phyloP scores from a whole-genome alignment of 1,140 invertebrate species.

The Dreissena rostriformis region DNA sequence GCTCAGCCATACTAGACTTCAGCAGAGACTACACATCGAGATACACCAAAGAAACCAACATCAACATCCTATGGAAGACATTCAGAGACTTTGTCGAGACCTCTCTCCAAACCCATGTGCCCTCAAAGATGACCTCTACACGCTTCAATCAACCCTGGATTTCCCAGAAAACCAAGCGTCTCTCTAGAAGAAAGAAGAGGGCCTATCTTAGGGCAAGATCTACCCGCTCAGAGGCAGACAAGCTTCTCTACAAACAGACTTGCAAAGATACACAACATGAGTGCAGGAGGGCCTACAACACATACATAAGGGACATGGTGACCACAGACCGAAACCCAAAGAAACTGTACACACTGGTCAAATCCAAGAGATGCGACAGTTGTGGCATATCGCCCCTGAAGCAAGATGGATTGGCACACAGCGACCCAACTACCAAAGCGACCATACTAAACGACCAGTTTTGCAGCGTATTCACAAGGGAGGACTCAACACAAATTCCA shows the following conservation, averaged over 20 bases:
- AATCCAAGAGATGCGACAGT: no score
- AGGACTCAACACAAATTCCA: not conserved
- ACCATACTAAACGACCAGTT: constrained; percentile 34
- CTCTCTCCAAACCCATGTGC: constrained; percentile 2
- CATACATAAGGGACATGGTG: constrained; percentile 18
- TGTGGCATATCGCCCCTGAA: no score
- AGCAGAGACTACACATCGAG: not conserved
- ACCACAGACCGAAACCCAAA: constrained; percentile 27
- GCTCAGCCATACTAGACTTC: not conserved
- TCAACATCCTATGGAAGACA: constrained; percentile 6
- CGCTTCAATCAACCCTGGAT: constrained; percentile 40
- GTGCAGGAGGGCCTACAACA: constrained; percentile 25
- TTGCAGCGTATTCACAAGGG: constrained; percentile 9
- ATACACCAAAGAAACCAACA: not conserved
- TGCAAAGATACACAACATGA: constrained; percentile 13
- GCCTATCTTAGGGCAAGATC: constrained; percentile 23
- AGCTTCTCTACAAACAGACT: not conserved
- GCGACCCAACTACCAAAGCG: constrained; percentile 5
- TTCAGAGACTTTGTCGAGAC: not conserved
- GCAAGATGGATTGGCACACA: no score
- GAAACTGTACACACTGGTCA: no score
- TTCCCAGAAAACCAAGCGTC: constrained; percentile 10
- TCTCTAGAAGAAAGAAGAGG: constrained; percentile 26
- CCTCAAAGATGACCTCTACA: constrained; percentile 21
- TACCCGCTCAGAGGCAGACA: not conserved